phyloP scores from a whole-genome alignment of 2,797 vertebrate species.

The Agapornis canus region DNA sequence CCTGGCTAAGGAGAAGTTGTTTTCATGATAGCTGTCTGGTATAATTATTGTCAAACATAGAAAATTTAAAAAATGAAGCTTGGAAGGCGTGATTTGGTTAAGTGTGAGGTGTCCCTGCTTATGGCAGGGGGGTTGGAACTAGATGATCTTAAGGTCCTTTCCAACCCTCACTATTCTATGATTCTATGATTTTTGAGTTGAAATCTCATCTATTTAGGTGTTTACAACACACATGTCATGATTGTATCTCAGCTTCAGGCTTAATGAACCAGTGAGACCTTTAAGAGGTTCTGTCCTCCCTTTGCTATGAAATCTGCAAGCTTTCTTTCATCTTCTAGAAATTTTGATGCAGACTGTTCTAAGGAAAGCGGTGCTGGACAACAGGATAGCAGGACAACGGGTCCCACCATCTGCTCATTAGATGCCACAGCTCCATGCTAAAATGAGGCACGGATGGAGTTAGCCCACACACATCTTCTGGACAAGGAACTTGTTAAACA shows the following conservation, averaged over 20 bases:
- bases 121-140: too few species aligned
- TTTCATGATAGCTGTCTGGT: neutral
- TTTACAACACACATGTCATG: neutral
- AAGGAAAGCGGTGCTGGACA: neutral
- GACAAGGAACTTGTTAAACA: neutral
- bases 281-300: neutral
- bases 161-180: too few species aligned
- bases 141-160: too few species aligned
- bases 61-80: slow-evolving; percentile 43
- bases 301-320: neutral
- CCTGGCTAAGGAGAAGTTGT: neutral
- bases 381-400: neutral
- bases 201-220: neutral
- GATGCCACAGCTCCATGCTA: neutral
- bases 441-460: neutral
- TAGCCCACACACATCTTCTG: neutral
- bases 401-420: neutral
- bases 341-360: neutral
- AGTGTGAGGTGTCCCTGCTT: too few species aligned
- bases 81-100: neutral
- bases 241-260: neutral
- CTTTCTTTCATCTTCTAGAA: neutral
- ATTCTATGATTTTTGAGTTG: neutral
- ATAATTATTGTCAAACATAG: slow-evolving; percentile 11
- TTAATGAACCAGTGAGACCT: neutral